phyloP scores from a whole-genome alignment of 2,888 invertebrate species.

The Scaptomyza caliginosa region DNA sequence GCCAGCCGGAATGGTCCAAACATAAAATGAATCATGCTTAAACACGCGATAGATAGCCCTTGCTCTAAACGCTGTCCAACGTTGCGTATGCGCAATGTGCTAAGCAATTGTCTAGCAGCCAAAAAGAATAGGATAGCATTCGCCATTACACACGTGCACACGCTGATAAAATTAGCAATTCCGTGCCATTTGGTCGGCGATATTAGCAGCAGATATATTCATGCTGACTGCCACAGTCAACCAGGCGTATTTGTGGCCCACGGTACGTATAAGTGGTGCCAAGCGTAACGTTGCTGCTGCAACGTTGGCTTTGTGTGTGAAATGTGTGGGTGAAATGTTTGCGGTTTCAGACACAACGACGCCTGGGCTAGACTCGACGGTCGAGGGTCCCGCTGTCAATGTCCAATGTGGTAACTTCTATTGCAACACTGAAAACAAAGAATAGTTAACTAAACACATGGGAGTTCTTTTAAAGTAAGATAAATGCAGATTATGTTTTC shows the following conservation, averaged over 20 bases:
- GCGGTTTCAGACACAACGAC: conserved; percentile 34
- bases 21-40: conserved; percentile 60
- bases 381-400: conserved; percentile 25
- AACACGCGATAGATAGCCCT: conserved; percentile 33
- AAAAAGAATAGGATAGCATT: conserved; percentile 25
- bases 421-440: conserved; percentile 6
- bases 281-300: conserved; percentile 16
- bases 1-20: conserved; percentile 56
- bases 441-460: too few species aligned
- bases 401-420: conserved; percentile 30
- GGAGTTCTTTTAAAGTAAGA: neutral
- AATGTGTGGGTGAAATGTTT: conserved; percentile 50
- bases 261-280: conserved; percentile 50
- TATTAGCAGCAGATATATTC: conserved; percentile 80
- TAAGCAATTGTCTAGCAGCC: conserved; percentile 23
- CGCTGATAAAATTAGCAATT: conserved; percentile 79
- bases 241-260: conserved; percentile 33
- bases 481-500: neutral
- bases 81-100: conserved; percentile 48
- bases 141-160: conserved; percentile 39
- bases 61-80: conserved; percentile 17
- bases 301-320: conserved; percentile 12
- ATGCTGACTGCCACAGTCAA: conserved; percentile 49
- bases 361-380: conserved; percentile 3
- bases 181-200: conserved; percentile 65